Evolutionary conservation across 2,797 vertebrate species (phyloP).

Genomic region (Loriculus beryllinus): DNA sequence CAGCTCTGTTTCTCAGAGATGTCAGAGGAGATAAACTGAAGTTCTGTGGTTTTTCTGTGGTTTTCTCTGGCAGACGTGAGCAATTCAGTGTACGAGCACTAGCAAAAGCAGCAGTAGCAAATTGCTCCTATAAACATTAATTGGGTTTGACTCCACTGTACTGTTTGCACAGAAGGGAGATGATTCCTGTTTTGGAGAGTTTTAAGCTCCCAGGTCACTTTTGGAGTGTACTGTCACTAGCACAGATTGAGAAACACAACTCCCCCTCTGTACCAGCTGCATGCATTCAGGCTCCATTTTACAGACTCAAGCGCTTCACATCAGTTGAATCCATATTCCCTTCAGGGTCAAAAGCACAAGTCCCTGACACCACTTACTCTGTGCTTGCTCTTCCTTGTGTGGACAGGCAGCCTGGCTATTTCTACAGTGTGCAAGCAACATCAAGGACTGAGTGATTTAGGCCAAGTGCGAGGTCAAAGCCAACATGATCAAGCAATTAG

Average conservation of each 20-base stretch:
- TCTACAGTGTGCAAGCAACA: not conserved
- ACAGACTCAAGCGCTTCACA: not conserved
- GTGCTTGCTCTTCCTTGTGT: not conserved
- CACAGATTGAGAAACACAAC: not conserved
- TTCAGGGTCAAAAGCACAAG: not conserved
- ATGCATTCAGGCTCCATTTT: not conserved
- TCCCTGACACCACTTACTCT: not conserved
- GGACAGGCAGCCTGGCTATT: not conserved
- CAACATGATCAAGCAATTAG: not conserved
- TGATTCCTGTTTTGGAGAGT: not conserved
- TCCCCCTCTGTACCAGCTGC: rapidly evolving
- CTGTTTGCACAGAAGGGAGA: not conserved
- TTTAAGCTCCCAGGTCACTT: not conserved
- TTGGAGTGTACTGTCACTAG: not conserved
- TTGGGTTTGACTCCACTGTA: not conserved
- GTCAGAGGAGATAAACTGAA: not conserved
- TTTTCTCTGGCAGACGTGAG: not conserved
- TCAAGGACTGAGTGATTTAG: not conserved
- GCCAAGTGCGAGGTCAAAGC: not conserved
- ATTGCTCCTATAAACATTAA: not conserved
- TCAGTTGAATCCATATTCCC: not conserved
- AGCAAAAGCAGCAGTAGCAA: not conserved
- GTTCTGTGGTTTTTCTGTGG: not conserved
- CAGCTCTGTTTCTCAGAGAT: not conserved
- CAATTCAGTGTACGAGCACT: not conserved